Evolutionary conservation across 1,140 invertebrate genomes (phyloP), one percentile per base, ranked within the genome.

Genomic region (Ganaspis sp.): DNA sequence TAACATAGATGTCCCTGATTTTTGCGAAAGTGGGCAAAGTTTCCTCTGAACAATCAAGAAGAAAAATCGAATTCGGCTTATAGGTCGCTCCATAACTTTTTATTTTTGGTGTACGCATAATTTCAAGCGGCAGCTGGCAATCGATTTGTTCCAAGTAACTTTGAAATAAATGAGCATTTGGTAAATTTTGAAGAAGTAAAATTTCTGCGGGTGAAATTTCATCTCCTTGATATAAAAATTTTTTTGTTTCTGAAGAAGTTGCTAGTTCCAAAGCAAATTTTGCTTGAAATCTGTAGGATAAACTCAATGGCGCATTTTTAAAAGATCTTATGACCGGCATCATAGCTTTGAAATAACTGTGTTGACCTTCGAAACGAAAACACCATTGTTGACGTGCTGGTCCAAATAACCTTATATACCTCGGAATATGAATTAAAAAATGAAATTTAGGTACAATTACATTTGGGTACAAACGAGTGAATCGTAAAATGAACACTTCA

Each of bases 291-390:
- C 79, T 54, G 70, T 81, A 80, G 9, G 72, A 8, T 38, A 81
- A 73, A 15, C 76, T 83, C 11, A 23, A 72, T 2, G 80, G 53
- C 70, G 78, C 74, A 72, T 84, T 84, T 81, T 81, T 80, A n/a
- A 83, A 84, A 74, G 72, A 83, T 53, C 79, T 54, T 5, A 82
- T 75, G 9, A 85, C 75, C 4, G 81, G 78, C 12, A 83, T 49
- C 17, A 83, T 19, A n/a, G 23, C 45, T 76, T 85, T 85, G 21
- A 79, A 81, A 70, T 78, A 79, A 3, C 42, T 21, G 71, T 83
- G 79, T 0, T 73, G 69, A 70, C 37, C 70, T 74, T 84, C 80
- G 54, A 81, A 84, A 72, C 80, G 1, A 69, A 84, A 81, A 34
- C 77, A 81, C 64, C 69, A 79, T 6, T 77, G 75, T 38, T 85